Percentiles rank a stretch among this genome's conserved stretches.
phyloP scores from a whole-genome alignment of 2,113 vertebrate genomes.

The Regulus satrapa region DNA sequence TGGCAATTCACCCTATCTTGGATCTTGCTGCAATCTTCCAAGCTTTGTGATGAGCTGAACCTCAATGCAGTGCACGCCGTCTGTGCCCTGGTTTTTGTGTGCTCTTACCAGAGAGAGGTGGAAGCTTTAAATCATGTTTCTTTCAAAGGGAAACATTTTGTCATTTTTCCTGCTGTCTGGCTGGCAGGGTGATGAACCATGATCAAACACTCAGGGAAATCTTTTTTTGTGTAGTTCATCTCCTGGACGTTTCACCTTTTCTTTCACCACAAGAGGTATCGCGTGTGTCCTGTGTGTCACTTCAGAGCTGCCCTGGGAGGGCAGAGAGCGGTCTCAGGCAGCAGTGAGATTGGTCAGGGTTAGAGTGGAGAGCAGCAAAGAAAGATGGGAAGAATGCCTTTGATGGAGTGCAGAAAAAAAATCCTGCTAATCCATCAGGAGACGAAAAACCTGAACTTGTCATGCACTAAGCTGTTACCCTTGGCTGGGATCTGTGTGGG shows the following conservation, averaged over 20 bases:
- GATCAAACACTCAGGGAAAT: background rate
- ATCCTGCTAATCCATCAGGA: background rate
- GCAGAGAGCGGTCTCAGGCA: background rate
- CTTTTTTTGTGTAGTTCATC: background rate
- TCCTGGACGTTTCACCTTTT: background rate
- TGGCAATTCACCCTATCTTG: background rate
- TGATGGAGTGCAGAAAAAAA: background rate
- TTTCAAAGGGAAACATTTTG: background rate
- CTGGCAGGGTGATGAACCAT: background rate
- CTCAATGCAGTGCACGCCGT: fast-evolving
- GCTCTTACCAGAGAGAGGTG: background rate
- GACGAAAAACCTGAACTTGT: background rate
- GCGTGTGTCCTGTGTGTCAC: background rate
- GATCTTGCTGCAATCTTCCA: background rate
- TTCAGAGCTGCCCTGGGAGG: background rate
- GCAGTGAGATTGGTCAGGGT: background rate
- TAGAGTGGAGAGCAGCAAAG: background rate
- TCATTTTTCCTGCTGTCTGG: background rate
- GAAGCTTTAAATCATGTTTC: background rate
- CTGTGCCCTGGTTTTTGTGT: background rate
- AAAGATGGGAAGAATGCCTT: background rate
- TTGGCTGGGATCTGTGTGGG: background rate
- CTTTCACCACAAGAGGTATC: background rate
- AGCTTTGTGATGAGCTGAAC: background rate
- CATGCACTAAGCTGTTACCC: background rate